Percentiles rank a stretch among this genome's conserved stretches.
Conservation (phyloP, 1,140 invertebrate genomes). For the Macrotrachela quadricornifera region DNA sequence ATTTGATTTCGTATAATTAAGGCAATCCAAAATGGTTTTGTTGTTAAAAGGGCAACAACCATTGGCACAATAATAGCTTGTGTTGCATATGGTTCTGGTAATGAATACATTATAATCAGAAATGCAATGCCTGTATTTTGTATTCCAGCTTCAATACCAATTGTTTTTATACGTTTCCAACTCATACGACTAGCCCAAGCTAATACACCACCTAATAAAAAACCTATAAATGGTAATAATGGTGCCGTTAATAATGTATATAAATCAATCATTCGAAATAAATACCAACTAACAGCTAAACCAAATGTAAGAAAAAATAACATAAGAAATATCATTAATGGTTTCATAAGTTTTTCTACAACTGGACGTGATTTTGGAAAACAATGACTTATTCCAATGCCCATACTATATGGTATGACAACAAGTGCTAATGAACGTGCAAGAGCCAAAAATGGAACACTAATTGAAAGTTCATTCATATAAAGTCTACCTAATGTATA, state of each 20-base stretch:
- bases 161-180: slow-evolving; percentile 26
- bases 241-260: slow-evolving; percentile 17
- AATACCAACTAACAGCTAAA: background rate
- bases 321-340: background rate
- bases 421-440: background rate
- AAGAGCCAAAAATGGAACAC: background rate
- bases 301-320: background rate
- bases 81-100: slow-evolving; percentile 30
- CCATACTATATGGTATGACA: background rate
- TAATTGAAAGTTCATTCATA: background rate
- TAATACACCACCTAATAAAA: slow-evolving; percentile 41
- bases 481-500: background rate
- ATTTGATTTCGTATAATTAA: background rate
- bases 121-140: slow-evolving; percentile 33
- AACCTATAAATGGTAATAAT: slow-evolving; percentile 60
- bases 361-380: background rate
- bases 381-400: background rate
- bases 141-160: slow-evolving; percentile 35
- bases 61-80: slow-evolving; percentile 27
- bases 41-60: slow-evolving; percentile 70
- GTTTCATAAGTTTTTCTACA: background rate
- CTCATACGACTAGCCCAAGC: slow-evolving; percentile 11
- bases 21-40: slow-evolving; percentile 45
- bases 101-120: slow-evolving; percentile 27
- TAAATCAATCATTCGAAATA: background rate